A percentile compares a stretch with the other conserved stretches of the same genome.
These are phyloP conservation scores for Urocyon cinereoargenteus DNA, from an alignment of 2,797 vertebrate genomes.

Conservation along the genomic window DNA sequence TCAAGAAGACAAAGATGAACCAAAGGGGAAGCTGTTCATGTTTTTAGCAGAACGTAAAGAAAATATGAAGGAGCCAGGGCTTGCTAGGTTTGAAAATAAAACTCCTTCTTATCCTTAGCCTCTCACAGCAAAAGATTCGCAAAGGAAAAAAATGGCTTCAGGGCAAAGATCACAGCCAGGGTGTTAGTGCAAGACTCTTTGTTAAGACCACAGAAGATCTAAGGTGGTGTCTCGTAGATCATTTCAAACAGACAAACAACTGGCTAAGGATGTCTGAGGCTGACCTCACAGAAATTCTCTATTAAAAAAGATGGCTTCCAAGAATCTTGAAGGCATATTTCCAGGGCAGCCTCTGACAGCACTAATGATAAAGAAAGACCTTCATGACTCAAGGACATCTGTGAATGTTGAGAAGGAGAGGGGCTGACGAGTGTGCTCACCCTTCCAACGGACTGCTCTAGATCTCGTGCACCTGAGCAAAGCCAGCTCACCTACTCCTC, in stretches of 20 bases:
- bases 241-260: not conserved
- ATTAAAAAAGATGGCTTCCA: not conserved
- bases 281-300: not conserved
- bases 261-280: not conserved
- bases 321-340: not conserved
- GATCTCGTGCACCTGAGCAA: fast-evolving
- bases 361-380: not conserved
- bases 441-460: not conserved
- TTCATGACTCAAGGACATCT: not conserved
- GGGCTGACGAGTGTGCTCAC: not conserved
- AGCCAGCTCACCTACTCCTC: not conserved
- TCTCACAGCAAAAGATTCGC: not conserved
- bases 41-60: not conserved
- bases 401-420: not conserved
- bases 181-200: not conserved
- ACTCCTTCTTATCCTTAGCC: not conserved
- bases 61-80: not conserved
- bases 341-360: not conserved
- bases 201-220: not conserved
- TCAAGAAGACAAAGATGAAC: not conserved
- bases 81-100: not conserved
- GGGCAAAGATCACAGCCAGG: not conserved
- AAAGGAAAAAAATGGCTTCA: not conserved
- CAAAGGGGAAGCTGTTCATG: not conserved
- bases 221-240: not conserved